Conservation (phyloP, 2,113 vertebrate genomes). For the Petrocephalus zakoni region DNA sequence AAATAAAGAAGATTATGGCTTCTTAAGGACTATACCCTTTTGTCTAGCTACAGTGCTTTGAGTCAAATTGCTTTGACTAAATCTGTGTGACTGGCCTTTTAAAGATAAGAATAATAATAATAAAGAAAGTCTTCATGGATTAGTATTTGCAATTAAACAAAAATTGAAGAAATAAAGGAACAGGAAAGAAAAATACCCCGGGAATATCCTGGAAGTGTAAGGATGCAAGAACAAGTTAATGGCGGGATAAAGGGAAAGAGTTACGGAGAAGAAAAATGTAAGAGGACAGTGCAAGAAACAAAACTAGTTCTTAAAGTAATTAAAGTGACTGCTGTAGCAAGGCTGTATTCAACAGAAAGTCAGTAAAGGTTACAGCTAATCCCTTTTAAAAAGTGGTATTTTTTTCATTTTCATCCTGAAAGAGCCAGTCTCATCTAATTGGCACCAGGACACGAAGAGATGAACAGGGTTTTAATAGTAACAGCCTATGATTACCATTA, state of each 20-base stretch:
- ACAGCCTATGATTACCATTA: background rate
- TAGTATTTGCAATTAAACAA: conserved; percentile 52
- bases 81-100: conserved; percentile 55
- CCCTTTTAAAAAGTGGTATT: background rate
- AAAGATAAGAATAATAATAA: conserved; percentile 53
- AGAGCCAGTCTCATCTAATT: background rate
- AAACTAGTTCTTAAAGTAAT: conserved; percentile 37
- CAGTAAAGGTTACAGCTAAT: background rate
- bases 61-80: conserved; percentile 27
- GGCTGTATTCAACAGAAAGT: background rate
- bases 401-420: background rate
- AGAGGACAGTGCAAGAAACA: conserved; percentile 33
- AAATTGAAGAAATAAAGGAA: conserved; percentile 45
- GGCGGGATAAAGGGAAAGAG: conserved; percentile 15
- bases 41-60: conserved; percentile 35
- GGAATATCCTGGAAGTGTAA: conserved; percentile 11
- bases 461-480: background rate
- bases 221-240: conserved; percentile 25
- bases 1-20: conserved; percentile 42
- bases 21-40: conserved; percentile 36
- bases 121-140: conserved; percentile 33
- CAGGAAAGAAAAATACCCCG: conserved; percentile 33
- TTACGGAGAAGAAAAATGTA: conserved; percentile 35
- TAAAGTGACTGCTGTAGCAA: background rate
- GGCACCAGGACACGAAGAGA: no score